These are phyloP conservation scores for Amblyopsis rosae DNA, from an alignment of 2,113 vertebrate species.

Conservation along the genomic window DNA sequence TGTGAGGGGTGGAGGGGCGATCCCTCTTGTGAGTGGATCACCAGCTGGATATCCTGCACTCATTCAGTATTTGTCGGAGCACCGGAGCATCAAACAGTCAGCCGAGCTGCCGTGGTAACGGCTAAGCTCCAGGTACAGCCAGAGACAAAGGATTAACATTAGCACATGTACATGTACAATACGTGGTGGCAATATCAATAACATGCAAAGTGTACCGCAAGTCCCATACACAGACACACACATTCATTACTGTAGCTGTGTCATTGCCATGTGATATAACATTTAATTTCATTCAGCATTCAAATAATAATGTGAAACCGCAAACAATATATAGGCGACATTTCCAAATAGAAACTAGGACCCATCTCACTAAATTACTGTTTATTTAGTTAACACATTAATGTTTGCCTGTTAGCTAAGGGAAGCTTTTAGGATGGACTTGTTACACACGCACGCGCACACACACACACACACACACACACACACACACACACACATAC, in stretches of 20 bases:
- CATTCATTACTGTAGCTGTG: neutral
- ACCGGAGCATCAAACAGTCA: slow-evolving; percentile 34
- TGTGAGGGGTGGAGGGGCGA: neutral
- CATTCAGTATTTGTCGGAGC: slow-evolving; percentile 46
- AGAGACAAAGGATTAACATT: neutral
- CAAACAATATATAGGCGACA: no score
- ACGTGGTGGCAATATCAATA: no score
- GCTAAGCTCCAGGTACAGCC: slow-evolving; percentile 34
- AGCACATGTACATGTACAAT: no score
- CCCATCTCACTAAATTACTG: no score
- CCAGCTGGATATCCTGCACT: slow-evolving; percentile 43
- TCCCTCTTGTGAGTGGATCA: slow-evolving; percentile 26
- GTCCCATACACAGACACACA: neutral
- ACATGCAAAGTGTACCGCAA: no score
- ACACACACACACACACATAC: slow-evolving; percentile 10
- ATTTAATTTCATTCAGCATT: no score
- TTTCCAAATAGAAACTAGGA: no score
- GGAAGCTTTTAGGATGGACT: no score
- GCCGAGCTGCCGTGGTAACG: slow-evolving; percentile 40
- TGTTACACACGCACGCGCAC: neutral
- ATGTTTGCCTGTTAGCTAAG: no score
- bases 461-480: slow-evolving; percentile 2
- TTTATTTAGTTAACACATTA: no score
- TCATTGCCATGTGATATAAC: no score
- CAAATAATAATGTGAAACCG: no score